Evolutionary conservation across 2,797 vertebrate species (phyloP).

Genomic region (Anas capensis): DNA sequence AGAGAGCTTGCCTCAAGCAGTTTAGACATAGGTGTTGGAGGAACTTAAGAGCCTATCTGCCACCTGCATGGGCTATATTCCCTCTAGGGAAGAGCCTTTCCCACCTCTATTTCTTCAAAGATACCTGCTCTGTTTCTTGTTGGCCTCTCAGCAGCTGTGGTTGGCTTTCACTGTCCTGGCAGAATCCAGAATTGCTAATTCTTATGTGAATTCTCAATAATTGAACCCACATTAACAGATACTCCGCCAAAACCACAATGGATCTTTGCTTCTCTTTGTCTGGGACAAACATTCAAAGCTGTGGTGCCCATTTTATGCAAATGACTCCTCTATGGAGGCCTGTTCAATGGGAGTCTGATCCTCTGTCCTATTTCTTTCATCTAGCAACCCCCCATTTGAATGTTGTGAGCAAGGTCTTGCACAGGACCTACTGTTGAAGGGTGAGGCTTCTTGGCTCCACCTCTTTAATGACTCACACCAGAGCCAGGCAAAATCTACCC

Average conservation of each 20-base stretch:
- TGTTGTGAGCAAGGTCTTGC: not conserved
- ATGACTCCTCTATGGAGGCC: not conserved
- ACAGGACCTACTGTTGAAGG: not conserved
- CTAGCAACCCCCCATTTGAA: not conserved
- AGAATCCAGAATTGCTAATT: not conserved
- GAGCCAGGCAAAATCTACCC: not conserved
- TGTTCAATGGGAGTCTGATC: not conserved
- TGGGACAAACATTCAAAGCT: not conserved
- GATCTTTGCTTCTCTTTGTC: not conserved
- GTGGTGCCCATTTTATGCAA: not conserved
- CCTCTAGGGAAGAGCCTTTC: not conserved
- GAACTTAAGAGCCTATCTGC: not conserved
- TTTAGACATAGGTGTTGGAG: not conserved
- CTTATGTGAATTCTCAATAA: rapidly evolving
- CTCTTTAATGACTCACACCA: conserved; percentile 21
- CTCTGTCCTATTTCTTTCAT: not conserved
- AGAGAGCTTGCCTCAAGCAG: not conserved
- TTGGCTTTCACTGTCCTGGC: not conserved
- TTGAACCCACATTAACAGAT: not conserved
- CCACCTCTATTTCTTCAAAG: not conserved
- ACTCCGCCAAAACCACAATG: not conserved
- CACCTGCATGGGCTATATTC: not conserved
- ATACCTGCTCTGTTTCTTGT: not conserved
- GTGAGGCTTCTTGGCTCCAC: not conserved
- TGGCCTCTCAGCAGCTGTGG: not conserved